Conservation (phyloP, 1,140 invertebrate genomes). For the Trachelipus rathkii region DNA sequence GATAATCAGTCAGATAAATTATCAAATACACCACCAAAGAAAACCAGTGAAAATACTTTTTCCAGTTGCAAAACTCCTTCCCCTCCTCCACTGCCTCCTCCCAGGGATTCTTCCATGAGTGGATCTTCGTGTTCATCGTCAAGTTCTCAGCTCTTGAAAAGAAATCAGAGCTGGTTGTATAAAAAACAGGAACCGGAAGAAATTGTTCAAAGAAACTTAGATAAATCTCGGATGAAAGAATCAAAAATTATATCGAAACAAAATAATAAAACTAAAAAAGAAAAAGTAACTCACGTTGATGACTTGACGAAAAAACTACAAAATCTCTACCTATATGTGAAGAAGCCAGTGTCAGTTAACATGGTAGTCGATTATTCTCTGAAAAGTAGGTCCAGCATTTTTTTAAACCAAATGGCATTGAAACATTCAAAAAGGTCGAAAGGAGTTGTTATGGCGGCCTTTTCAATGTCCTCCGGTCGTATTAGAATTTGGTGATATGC, state of each 20-base stretch:
- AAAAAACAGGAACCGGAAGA: not conserved
- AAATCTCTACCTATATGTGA: too few species aligned
- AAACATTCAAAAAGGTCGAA: too few species aligned
- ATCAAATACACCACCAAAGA: not conserved
- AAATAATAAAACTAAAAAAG: not conserved
- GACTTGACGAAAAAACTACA: not conserved
- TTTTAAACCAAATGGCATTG: too few species aligned
- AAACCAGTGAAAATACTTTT: not conserved
- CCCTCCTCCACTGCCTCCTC: conserved; percentile 23
- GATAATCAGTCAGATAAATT: conserved; percentile 25
- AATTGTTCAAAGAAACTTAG: not conserved
- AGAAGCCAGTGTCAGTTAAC: too few species aligned
- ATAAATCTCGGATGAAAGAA: too few species aligned
- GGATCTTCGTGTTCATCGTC: not conserved
- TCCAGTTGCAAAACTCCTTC: conserved; percentile 1
- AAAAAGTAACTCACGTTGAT: not conserved
- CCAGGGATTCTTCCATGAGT: conserved; percentile 22
- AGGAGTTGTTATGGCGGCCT: too few species aligned
- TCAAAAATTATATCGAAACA: too few species aligned
- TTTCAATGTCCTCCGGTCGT: too few species aligned
- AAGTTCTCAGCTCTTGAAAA: not conserved
- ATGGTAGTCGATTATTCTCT: too few species aligned
- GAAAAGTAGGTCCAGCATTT: too few species aligned
- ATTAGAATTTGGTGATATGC: too few species aligned
- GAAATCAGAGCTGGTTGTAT: conserved; percentile 26